Conservation (phyloP, 1,140 invertebrate species). For the Drosophila pectinifera region DNA sequence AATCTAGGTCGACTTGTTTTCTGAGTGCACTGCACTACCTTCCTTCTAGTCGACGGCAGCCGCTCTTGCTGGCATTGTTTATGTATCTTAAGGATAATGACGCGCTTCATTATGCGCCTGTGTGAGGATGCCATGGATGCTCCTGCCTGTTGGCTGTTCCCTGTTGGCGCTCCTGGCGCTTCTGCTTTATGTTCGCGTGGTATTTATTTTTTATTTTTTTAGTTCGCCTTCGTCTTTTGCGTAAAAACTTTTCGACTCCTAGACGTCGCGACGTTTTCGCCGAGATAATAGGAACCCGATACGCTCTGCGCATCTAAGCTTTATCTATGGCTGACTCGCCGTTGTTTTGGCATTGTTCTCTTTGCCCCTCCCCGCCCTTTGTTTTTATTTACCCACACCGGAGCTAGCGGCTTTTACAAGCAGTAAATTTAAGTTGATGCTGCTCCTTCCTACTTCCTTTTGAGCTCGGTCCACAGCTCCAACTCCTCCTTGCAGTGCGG, state of each 20-base stretch:
- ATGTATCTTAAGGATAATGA: slow-evolving; percentile 80
- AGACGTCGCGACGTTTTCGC: slow-evolving; percentile 78
- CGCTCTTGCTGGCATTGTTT: slow-evolving; percentile 67
- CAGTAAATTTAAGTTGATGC: slow-evolving; percentile 78
- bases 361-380: slow-evolving; percentile 46
- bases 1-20: neutral
- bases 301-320: slow-evolving; percentile 78
- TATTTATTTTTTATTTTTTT: slow-evolving; percentile 65
- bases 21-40: slow-evolving; percentile 27
- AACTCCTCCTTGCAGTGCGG: slow-evolving; percentile 55
- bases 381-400: slow-evolving; percentile 76
- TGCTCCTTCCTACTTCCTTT: slow-evolving; percentile 10
- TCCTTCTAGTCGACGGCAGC: slow-evolving; percentile 23
- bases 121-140: slow-evolving; percentile 45
- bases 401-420: slow-evolving; percentile 60
- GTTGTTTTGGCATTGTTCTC: slow-evolving; percentile 76
- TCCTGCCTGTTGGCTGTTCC: slow-evolving; percentile 24
- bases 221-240: slow-evolving; percentile 58
- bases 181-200: slow-evolving; percentile 64
- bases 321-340: slow-evolving; percentile 68
- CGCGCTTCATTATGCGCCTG: slow-evolving; percentile 79
- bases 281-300: slow-evolving; percentile 82
- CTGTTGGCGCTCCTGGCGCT: slow-evolving; percentile 63
- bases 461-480: neutral
- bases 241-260: slow-evolving; percentile 80